Base-by-base conservation (phyloP, 92 coral and sea anemone species). In the Zoanthus sansibaricus region DNA sequence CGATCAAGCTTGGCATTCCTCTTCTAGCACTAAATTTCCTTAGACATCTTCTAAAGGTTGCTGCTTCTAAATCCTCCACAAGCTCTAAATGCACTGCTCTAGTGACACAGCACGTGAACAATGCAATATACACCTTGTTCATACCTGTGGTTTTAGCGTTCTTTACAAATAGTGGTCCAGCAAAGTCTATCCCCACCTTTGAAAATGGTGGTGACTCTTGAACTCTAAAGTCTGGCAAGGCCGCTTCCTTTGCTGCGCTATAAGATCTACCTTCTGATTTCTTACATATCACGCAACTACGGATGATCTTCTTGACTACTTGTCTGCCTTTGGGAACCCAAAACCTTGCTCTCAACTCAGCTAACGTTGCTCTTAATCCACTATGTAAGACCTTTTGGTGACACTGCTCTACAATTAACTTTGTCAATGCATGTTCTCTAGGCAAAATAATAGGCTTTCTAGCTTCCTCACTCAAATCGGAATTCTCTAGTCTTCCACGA, bases 351-450 rank as follows among this genome's bases (percentile, higher is more conserved):
- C 86, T 49, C n/a, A 86, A 30, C 86, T 86, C 87, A 6, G 84
- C 87, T 21, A 86, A 62, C 46, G 89, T 86, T 18, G 37, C 89
- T 49, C 69, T 86, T 42, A 75, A 17, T 71, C 89, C 89, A 31
- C 89, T 59, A 21, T 86, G 89, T 31, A 47, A 9, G 77, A 86
- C 87, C 33, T 59, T 54, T 10, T 77, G 21, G 72, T 86, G 89
- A 75, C 87, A 47, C 45, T 79, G 48, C 45, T 54, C 85, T 7
- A 79, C 17, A 11, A 79, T 59, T 9, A 79, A 46, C 85, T 54
- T 14, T 11, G 44, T 37, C n/a, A 79, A 56, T 30, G 48, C 3
- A 32, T 79, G 72, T 66, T 46, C 85, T 79, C 7, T 79, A 5
- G 85, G 85, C 9, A 18, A 66, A 11, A 4, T 13, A 4, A 79